Percentiles rank a stretch among this genome's conserved stretches.
Evolutionary conservation across 2,113 vertebrate species (phyloP).

Genomic region (Empidonax alnorum): DNA sequence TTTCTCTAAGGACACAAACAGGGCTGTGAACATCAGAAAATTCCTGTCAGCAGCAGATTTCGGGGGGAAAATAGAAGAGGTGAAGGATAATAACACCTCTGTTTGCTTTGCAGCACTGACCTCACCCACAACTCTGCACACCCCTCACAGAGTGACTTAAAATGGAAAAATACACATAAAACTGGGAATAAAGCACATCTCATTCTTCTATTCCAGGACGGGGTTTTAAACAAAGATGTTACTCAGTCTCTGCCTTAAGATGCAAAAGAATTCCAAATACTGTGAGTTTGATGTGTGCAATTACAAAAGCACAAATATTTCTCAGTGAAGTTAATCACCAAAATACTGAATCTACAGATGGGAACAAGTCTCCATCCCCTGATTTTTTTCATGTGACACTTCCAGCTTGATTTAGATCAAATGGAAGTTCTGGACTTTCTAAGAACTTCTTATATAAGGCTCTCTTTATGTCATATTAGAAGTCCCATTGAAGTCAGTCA

Average conservation of each 20-base stretch:
- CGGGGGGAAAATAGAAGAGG: background rate
- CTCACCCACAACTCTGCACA: fast-evolving
- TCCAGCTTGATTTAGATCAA: background rate
- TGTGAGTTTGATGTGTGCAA: background rate
- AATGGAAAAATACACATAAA: background rate
- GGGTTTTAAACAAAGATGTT: background rate
- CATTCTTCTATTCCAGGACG: fast-evolving
- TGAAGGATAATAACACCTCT: too few relatives aligned
- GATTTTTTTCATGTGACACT: background rate
- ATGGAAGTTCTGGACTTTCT: background rate
- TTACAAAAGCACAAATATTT: background rate
- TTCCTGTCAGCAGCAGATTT: background rate
- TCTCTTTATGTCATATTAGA: background rate
- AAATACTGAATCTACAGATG: background rate
- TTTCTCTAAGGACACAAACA: background rate
- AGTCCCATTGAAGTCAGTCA: background rate
- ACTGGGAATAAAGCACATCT: background rate
- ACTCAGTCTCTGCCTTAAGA: background rate
- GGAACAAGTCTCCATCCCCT: background rate
- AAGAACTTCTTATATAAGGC: background rate
- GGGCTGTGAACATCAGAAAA: background rate
- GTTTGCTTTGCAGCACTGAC: background rate
- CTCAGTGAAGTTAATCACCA: background rate
- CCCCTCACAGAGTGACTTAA: background rate
- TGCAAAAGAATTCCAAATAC: background rate